Evolutionary conservation across 2,888 invertebrate genomes (phyloP), one percentile per base, ranked within the genome.

Genomic region (Lydus trimaculatus): DNA sequence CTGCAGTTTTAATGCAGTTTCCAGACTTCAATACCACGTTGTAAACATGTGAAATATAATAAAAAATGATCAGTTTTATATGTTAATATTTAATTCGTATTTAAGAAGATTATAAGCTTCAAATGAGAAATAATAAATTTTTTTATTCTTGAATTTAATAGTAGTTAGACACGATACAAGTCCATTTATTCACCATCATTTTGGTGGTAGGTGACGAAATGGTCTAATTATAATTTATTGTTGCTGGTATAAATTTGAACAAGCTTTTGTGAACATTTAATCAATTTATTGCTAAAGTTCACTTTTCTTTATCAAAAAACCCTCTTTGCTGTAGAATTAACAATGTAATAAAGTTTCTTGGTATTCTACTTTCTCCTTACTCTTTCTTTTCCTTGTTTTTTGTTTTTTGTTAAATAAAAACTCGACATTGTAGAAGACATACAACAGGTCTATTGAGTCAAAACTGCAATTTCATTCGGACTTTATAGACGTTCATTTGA

Each of bases 1-100:
- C 65, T 72, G 74, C 74, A 67, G 74, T 69, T 71, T 66, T 66
- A 72, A 67, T 72, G 72, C 72, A 66, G 70, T 66, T 62, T 58
- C 73, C 23, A 48, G 23, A 48, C 48, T 20, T 11, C 20, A 48
- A 48, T 48, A 48, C 1, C 20, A 20, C 48, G 8, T 20, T 48
- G 23, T 3, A 48, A 43, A 43, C n/a, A 43, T 7, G 20, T 0
- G 1, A n/a, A 17, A 48, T 20, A 48, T 48, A 23, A 3, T 48
- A 48, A 20, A 20, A 43, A 48, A 20, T 48, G 48, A 48, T 48
- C 20, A 48, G 20, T 20, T n/a, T 39, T 39, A 7, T 48, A 48
- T 48, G 17, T 23, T 11, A 20, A 48, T 48, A 48, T 20, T 48
- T 48, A 48, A 48, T 48, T 48, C 20, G 9, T 48, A 48, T 20